Percentiles rank a stretch among this genome's conserved stretches.
Conservation (phyloP, 2,113 vertebrate genomes). For the Scytalopus superciliaris region DNA sequence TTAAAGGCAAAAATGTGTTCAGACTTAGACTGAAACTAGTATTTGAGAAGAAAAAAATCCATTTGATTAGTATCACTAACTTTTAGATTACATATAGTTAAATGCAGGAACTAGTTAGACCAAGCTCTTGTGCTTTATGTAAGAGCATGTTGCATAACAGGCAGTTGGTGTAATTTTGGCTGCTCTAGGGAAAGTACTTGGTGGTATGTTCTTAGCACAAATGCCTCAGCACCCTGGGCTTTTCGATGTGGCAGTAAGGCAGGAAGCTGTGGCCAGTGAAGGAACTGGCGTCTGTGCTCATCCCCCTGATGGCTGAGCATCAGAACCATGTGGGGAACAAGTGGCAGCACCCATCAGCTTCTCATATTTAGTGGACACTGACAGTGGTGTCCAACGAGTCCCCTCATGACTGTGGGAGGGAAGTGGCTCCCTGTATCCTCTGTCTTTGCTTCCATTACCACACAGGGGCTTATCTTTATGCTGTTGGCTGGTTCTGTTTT, state of each 20-base stretch:
- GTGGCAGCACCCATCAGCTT: background rate
- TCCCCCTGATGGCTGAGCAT: background rate
- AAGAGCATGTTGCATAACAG: background rate
- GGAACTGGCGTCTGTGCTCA: accelerated
- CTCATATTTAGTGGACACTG: background rate
- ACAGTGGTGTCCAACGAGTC: accelerated
- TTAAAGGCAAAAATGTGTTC: background rate
- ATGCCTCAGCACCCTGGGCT: background rate
- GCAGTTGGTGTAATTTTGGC: background rate
- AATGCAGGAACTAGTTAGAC: background rate
- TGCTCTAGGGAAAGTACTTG: background rate
- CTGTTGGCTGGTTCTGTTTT: background rate
- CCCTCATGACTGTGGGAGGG: background rate
- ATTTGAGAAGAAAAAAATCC: background rate
- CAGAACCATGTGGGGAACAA: background rate
- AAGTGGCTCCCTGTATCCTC: background rate
- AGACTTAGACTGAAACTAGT: background rate
- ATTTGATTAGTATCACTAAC: background rate
- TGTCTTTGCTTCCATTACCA: background rate
- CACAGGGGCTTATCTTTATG: background rate
- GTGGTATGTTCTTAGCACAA: background rate
- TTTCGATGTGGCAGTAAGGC: background rate
- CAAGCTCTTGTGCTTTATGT: background rate
- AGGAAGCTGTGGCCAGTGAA: background rate
- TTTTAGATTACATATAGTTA: background rate